Evolutionary conservation across 1,140 invertebrate species (phyloP).

Genomic region (Dermatophagoides farinae): DNA sequence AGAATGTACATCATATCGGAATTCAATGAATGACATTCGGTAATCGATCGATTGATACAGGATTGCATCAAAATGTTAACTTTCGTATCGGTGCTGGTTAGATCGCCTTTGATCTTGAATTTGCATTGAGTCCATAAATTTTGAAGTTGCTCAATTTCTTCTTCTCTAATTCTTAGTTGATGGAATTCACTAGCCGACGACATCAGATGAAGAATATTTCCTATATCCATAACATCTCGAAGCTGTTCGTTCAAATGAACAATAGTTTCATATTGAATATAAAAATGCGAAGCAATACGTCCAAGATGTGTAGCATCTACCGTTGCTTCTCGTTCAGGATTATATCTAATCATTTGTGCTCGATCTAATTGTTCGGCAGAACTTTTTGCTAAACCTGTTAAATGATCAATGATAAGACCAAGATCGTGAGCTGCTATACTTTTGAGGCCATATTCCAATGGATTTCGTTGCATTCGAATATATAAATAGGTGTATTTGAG

Average conservation of each 20-base stretch:
- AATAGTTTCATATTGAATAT: slow-evolving; percentile 91
- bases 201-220: slow-evolving; percentile 66
- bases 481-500: slow-evolving; percentile 90
- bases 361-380: slow-evolving; percentile 70
- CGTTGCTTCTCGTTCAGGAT: slow-evolving; percentile 51
- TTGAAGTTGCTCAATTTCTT: slow-evolving; percentile 79
- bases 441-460: slow-evolving; percentile 65
- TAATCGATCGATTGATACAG: slow-evolving; percentile 52
- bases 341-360: slow-evolving; percentile 80
- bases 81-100: slow-evolving; percentile 79
- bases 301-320: slow-evolving; percentile 70
- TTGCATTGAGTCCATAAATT: slow-evolving; percentile 48
- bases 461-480: slow-evolving; percentile 81
- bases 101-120: slow-evolving; percentile 47
- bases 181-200: slow-evolving; percentile 82
- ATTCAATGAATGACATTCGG: slow-evolving; percentile 68
- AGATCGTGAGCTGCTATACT: slow-evolving; percentile 47
- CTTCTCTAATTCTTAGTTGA: slow-evolving; percentile 84
- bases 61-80: slow-evolving; percentile 91
- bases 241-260: slow-evolving; percentile 63
- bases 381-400: slow-evolving; percentile 49
- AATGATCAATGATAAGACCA: slow-evolving; percentile 44
- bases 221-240: slow-evolving; percentile 57
- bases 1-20: slow-evolving; percentile 83
- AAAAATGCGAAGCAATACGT: slow-evolving; percentile 87